Evolutionary conservation across 2,113 vertebrate genomes (phyloP).

Genomic region (Chiloscyllium plagiosum): DNA sequence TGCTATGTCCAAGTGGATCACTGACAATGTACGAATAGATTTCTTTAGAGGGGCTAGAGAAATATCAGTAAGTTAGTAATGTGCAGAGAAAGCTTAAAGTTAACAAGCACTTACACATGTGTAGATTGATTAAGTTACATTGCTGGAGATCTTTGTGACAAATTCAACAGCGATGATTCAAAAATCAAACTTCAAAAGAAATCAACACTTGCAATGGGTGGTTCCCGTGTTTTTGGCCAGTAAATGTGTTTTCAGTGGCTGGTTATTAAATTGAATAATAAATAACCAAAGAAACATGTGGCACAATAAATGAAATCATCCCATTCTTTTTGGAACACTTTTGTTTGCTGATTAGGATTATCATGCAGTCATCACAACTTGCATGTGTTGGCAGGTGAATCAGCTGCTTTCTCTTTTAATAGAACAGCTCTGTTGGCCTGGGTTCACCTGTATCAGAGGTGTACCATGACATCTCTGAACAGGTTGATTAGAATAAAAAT

Average conservation of each 20-base stretch:
- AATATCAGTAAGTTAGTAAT: conserved; percentile 34
- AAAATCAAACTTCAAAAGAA: background rate
- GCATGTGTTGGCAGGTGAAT: background rate
- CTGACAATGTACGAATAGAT: conserved; percentile 63
- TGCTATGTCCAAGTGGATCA: conserved; percentile 66
- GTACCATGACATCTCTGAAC: too few species aligned
- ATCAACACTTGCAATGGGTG: background rate
- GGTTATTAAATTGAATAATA: background rate
- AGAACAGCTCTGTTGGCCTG: background rate
- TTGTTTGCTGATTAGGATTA: background rate
- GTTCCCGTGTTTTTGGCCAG: background rate
- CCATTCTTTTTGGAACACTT: background rate
- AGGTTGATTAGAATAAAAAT: too few species aligned
- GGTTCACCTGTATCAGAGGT: too few species aligned
- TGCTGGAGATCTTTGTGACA: background rate
- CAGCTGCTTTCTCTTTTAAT: background rate
- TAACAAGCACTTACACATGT: background rate
- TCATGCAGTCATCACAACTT: background rate
- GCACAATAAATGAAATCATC: background rate
- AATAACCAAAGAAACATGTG: background rate
- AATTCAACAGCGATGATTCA: background rate
- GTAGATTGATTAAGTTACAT: background rate
- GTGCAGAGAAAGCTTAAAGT: background rate
- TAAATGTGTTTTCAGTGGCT: background rate
- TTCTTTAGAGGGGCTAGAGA: conserved; percentile 49